These are phyloP conservation scores for Merops nubicus DNA, from an alignment of 2,113 vertebrate species.

Conservation along the genomic window DNA sequence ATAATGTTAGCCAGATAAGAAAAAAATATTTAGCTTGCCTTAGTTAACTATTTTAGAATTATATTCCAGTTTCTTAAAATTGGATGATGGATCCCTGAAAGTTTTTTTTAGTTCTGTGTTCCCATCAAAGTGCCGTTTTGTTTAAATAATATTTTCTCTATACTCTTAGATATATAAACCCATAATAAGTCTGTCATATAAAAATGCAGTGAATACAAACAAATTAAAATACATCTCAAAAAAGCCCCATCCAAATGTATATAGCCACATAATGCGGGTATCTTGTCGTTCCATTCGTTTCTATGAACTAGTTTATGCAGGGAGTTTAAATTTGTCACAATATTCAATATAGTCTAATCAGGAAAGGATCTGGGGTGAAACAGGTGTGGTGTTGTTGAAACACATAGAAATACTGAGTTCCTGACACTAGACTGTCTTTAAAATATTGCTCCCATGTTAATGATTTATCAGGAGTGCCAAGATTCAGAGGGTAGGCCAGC, in stretches of 20 bases:
- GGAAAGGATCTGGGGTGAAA: neutral
- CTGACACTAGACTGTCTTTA: neutral
- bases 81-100: neutral
- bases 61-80: neutral
- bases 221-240: neutral
- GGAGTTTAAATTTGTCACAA: neutral
- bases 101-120: neutral
- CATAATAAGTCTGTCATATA: neutral
- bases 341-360: neutral
- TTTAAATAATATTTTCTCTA: neutral
- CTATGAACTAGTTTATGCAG: neutral
- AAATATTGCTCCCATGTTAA: neutral
- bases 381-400: neutral
- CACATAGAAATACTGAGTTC: neutral
- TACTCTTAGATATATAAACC: neutral
- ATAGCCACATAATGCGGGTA: neutral
- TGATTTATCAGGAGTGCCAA: neutral
- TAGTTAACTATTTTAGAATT: neutral
- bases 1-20: neutral
- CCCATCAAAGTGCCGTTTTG: neutral
- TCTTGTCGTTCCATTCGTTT: neutral
- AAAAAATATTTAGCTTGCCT: neutral
- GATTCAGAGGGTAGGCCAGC: no score
- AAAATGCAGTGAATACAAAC: neutral
- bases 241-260: rapidly evolving